Evolutionary conservation across 2,113 vertebrate genomes (phyloP).

Genomic region (Cheilinus undulatus): DNA sequence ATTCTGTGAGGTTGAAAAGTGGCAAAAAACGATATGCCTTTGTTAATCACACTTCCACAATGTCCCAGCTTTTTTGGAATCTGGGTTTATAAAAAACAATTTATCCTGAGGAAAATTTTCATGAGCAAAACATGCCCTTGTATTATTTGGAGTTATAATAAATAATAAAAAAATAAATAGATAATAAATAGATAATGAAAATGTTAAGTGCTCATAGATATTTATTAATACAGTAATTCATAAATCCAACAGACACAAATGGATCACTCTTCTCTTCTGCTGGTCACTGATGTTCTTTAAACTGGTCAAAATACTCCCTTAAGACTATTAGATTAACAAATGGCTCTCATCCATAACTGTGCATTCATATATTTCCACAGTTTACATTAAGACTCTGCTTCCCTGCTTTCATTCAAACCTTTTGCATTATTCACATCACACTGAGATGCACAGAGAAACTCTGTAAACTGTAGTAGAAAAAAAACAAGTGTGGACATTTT

Average conservation of each 20-base stretch:
- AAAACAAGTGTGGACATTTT: not conserved
- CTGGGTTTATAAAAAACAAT: no score
- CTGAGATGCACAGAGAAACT: not conserved
- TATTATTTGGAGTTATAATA: no score
- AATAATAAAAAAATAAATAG: no score
- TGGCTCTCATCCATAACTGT: not conserved
- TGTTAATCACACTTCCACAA: no score
- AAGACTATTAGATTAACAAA: not conserved
- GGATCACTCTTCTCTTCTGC: not conserved
- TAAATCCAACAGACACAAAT: conserved; percentile 9
- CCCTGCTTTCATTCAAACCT: conserved; percentile 1
- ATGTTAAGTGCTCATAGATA: no score
- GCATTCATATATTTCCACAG: not conserved
- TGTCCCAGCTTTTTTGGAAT: no score
- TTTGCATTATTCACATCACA: conserved; percentile 16
- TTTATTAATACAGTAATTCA: conserved; percentile 27
- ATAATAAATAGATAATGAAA: no score
- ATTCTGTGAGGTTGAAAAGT: no score
- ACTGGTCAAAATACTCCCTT: not conserved
- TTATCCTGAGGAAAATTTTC: no score
- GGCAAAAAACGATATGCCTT: no score
- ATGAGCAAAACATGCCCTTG: no score
- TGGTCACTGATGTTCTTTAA: not conserved
- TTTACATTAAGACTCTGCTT: not conserved
- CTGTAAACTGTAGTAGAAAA: not conserved